phyloP scores from a whole-genome alignment of 2,113 vertebrate species.

The crab-eating macaque (Macaca fascicularis) region T2T-MFA8v1.1 NC_088377.1:54131501-54132000 shows the following conservation, averaged over 20 bases:
- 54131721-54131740: neutral
- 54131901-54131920: neutral
- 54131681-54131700: neutral
- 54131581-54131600: too few relatives aligned
- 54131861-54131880: rapidly evolving
- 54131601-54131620: neutral
- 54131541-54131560: neutral
- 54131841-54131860: neutral
- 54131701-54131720: neutral
- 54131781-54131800: neutral
- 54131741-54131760: neutral
- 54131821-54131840: neutral
- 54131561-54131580: neutral
- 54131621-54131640: neutral
- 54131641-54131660: neutral
- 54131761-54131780: rapidly evolving
- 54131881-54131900: neutral
- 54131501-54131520: neutral
- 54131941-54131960: neutral
- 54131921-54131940: neutral
- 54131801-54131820: neutral
- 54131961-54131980: neutral
- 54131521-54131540: neutral
- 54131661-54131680: neutral
- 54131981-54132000: rapidly evolving